Evolutionary conservation across 2,113 vertebrate genomes (phyloP).

Genomic region (Hylia prasina): DNA sequence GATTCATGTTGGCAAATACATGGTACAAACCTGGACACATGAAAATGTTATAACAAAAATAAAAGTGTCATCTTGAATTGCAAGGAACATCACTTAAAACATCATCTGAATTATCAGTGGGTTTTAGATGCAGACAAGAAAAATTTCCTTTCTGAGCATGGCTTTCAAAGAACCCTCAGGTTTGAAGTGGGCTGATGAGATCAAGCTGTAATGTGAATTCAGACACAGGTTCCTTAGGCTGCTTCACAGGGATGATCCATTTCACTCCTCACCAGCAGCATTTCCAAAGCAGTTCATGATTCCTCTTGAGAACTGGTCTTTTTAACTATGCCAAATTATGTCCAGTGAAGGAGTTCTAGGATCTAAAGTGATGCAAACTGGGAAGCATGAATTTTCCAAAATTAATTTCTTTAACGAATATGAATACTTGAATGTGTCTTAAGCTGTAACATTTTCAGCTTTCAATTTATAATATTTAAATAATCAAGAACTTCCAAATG

Average conservation of each 20-base stretch:
- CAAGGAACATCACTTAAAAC: not conserved
- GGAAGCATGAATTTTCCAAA: not conserved
- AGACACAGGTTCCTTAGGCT: not conserved
- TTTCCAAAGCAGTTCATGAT: not conserved
- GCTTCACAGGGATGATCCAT: not conserved
- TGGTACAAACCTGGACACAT: fast-evolving
- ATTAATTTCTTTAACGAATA: not conserved
- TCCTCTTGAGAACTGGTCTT: not conserved
- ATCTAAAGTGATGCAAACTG: not conserved
- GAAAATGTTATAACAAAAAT: not conserved
- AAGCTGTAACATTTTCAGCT: not conserved
- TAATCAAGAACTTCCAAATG: not conserved
- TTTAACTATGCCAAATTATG: not conserved
- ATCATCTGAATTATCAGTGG: not conserved
- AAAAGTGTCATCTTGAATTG: not conserved
- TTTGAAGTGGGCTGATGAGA: not conserved
- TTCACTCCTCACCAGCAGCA: not conserved
- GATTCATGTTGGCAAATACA: not conserved
- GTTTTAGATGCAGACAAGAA: not conserved
- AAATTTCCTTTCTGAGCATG: not conserved
- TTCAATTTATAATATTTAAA: not conserved
- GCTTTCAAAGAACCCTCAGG: not conserved
- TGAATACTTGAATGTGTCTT: not conserved
- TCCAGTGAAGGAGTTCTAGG: not conserved
- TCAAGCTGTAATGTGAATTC: not conserved